Base-by-base conservation (phyloP, 2,797 vertebrate species). In the Pangasius djambal region DNA sequence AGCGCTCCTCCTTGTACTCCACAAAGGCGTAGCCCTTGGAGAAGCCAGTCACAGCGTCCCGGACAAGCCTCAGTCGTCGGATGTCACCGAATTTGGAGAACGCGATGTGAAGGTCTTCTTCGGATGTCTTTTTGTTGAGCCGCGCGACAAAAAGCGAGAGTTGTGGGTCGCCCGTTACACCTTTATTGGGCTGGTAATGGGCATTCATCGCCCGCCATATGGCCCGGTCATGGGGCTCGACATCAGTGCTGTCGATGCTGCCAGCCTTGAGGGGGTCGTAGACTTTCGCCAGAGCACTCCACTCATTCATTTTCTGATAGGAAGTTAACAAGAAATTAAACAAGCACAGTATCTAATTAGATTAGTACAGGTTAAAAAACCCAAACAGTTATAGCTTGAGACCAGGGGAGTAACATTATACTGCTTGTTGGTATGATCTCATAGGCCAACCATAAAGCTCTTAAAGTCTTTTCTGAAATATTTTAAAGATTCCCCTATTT, bases 201-300 rank as follows among this genome's bases (percentile, higher is more conserved):
- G 97, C 97, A 72, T 95, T 55, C 97, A 99, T 99, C 0, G 97
- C 99, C 93, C 99, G 95, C 97, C 97, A 99, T 1, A 99, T 94
- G 0, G 97, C 98, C 0, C 97, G 96, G 93, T 99, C 98, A 0
- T 99, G 99, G 0, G 98, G 99, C 88, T 99, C 98, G 88, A 98
- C 95, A 0, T 99, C 98, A 0, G 96, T 97, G 31, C 98, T 97
- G 37, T 99, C 98, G 3, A 99, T 99, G 94, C 99, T 99, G 55
- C 99, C 98, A 0, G 99, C 98, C 94, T 98, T 99, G 16, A 99
- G 97, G 0, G 98, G 97, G 83, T 98, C 96, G 2, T 99, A 99
- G 22, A 96, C 95, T 92, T 97, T 98, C 0, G 98, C 98, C 9
- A 99, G 97, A 52, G 98, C 97, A 57, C 96, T 96, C 99, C 98